Evolutionary conservation across 2,113 vertebrate genomes (phyloP).

Genomic region (Eira barbara): DNA sequence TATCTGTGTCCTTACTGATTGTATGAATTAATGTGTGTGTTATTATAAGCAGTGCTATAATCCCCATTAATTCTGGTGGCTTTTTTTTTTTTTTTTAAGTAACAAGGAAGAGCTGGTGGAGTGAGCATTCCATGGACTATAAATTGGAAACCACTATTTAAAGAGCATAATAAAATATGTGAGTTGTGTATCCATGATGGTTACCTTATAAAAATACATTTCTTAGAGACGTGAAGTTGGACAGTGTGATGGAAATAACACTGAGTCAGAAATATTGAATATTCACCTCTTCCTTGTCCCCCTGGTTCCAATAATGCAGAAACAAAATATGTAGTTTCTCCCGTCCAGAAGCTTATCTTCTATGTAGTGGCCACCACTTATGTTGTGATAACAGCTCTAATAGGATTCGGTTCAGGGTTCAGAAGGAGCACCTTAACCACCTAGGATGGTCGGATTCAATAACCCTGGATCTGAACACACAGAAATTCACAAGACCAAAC

Average conservation of each 20-base stretch:
- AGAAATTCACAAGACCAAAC: neutral
- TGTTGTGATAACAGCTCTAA: neutral
- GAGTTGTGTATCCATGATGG: neutral
- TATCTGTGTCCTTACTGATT: neutral
- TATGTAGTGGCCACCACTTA: neutral
- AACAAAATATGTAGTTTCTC: neutral
- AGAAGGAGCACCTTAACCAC: neutral
- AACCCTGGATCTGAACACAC: neutral
- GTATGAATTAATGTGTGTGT: neutral
- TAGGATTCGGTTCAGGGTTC: neutral
- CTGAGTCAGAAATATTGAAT: neutral
- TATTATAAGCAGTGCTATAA: conserved; percentile 9
- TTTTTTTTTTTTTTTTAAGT: neutral
- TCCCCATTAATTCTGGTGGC: conserved; percentile 8
- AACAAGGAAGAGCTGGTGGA: neutral
- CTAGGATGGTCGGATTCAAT: neutral
- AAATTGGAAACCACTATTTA: conserved; percentile 47
- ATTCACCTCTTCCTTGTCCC: neutral
- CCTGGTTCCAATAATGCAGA: neutral
- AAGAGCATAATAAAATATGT: conserved; percentile 13
- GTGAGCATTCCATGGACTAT: neutral
- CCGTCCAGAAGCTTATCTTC: neutral
- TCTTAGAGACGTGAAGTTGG: conserved; percentile 30
- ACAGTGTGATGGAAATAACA: neutral
- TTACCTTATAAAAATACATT: neutral